These are phyloP conservation scores for Drosophila repleta DNA, from an alignment of 1,140 invertebrate species.

Conservation along the genomic window DNA sequence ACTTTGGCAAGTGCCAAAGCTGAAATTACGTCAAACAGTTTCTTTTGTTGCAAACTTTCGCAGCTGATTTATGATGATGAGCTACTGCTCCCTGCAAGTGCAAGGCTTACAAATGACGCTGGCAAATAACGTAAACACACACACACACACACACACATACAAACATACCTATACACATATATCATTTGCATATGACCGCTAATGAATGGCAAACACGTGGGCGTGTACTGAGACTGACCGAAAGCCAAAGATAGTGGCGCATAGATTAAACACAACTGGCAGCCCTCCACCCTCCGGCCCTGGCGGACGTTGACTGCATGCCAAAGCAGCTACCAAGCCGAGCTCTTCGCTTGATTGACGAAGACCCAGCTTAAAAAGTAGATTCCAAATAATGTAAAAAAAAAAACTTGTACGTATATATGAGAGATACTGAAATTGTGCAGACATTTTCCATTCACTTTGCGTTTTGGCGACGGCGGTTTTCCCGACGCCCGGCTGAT, in stretches of 20 bases:
- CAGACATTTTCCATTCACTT: slow-evolving; percentile 81
- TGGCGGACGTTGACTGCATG: slow-evolving; percentile 61
- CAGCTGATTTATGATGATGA: slow-evolving; percentile 58
- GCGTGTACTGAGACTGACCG: slow-evolving; percentile 11
- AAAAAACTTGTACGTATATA: slow-evolving; percentile 13
- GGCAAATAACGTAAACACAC: slow-evolving; percentile 47
- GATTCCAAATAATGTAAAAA: slow-evolving; percentile 54
- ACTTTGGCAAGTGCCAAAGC: slow-evolving; percentile 62
- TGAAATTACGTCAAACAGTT: slow-evolving; percentile 49
- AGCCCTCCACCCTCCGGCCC: slow-evolving; percentile 5
- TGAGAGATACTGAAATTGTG: slow-evolving; percentile 59
- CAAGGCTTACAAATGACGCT: slow-evolving; percentile 60
- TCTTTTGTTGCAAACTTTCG: slow-evolving; percentile 63
- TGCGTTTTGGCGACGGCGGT: slow-evolving; percentile 68
- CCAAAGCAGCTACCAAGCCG: slow-evolving; percentile 40
- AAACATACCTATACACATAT: not conserved
- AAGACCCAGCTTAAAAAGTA: slow-evolving; percentile 45
- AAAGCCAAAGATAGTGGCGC: not conserved
- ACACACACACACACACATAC: too few species aligned
- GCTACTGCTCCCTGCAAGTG: slow-evolving; percentile 6
- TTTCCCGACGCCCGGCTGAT: slow-evolving; percentile 60
- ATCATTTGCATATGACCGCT: slow-evolving; percentile 65
- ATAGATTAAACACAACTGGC: slow-evolving; percentile 7
- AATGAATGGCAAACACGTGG: slow-evolving; percentile 69
- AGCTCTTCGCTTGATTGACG: slow-evolving; percentile 58